A percentile compares a stretch with the other conserved stretches of the same genome.
Evolutionary conservation across 2,113 vertebrate species (phyloP).

Genomic region (Parotia lawesii): DNA sequence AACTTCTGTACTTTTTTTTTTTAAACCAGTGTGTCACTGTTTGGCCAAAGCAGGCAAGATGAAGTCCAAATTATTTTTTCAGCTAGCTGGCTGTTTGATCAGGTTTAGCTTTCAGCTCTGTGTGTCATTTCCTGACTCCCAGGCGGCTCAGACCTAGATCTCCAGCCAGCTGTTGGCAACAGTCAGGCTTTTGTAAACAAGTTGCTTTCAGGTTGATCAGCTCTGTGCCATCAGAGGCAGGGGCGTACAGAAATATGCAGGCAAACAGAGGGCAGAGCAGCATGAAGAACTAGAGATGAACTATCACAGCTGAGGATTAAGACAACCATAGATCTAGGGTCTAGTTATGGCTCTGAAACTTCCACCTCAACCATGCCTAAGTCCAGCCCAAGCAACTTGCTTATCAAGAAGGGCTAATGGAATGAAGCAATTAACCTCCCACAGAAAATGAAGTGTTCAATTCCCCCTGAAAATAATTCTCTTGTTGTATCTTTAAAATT

Average conservation of each 20-base stretch:
- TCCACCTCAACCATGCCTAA: neutral
- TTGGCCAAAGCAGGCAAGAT: conserved; percentile 7
- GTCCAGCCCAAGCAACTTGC: neutral
- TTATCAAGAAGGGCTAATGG: neutral
- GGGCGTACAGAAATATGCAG: neutral
- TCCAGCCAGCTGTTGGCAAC: conserved; percentile 19
- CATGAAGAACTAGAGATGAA: neutral
- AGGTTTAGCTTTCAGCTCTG: conserved; percentile 42
- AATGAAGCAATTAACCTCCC: neutral
- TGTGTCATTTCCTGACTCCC: conserved; percentile 65
- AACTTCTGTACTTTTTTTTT: neutral
- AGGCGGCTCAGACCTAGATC: conserved; percentile 29
- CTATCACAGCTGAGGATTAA: neutral
- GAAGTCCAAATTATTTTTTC: conserved; percentile 56
- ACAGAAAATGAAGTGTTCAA: neutral
- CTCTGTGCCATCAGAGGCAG: neutral
- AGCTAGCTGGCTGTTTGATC: conserved; percentile 45
- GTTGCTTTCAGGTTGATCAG: neutral
- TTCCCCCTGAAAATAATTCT: neutral
- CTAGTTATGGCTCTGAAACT: neutral
- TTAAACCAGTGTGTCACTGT: conserved; percentile 3
- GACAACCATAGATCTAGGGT: neutral
- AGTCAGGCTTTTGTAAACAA: conserved; percentile 1
- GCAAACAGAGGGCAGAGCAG: neutral
- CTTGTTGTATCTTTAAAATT: neutral